Evolutionary conservation across 2,888 invertebrate species (phyloP), one percentile per base, ranked within the genome.

Genomic region (Galerucella nymphaeae): DNA sequence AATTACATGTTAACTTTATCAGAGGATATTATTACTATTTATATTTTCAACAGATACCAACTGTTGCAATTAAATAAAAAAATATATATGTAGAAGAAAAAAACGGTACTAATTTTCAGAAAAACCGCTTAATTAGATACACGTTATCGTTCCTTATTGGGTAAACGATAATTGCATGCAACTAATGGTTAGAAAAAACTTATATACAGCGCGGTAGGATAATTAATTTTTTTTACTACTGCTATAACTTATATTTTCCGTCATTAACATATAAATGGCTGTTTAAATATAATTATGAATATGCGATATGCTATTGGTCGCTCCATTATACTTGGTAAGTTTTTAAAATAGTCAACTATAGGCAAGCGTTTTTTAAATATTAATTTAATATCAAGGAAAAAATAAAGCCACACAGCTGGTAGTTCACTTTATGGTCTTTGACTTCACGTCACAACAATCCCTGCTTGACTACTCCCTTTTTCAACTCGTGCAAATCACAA

Each of bases 221-320:
- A 65, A 72, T 66, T 67, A 66, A 55, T 66, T 70, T 73, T 70
- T 73, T 69, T 53, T 23, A 45, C 9, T 68, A 61, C 66, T 45
- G 53, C 48, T 62, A 71, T 67, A 64, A 68, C 50, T 72, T 72
- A 68, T 64, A 72, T 58, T 72, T 61, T 72, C 62, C 68, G 16
- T 66, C 61, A 68, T 72, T 72, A 58, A 63, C 67, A 68, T 72
- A 71, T 71, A 72, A 67, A 72, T 63, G 20, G 58, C 64, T 64
- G 64, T 68, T 72, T 72, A 66, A 53, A 66, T 48, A 38, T 57
- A 45, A 67, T 55, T 66, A 50, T 53, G 30, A 62, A 48, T 57
- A 48, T 61, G 62, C 38, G 45, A 41, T 64, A 42, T 63, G 50
- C 18, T 16, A 48, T n/a, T 42, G 42, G 20, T 57, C 20, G 41